Percentiles rank a stretch among this genome's conserved stretches.
Conservation (phyloP, 2,888 invertebrate species). For the Calephelis perditalis region DNA sequence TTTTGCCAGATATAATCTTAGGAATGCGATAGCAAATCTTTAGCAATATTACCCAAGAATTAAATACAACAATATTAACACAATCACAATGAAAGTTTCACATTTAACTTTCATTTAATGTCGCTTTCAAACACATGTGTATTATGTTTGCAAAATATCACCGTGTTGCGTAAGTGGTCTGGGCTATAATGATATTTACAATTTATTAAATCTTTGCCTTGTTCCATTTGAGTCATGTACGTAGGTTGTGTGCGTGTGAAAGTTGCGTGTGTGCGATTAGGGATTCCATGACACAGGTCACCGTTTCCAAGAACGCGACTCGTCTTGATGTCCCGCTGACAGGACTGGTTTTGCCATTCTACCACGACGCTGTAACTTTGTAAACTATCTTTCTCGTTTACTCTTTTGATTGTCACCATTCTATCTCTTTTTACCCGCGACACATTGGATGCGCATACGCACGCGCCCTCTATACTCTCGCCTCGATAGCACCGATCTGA, state of each 20-base stretch:
- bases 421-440: slow-evolving; percentile 41
- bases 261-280: slow-evolving; percentile 54
- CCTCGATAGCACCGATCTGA: slow-evolving; percentile 67
- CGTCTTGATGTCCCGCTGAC: slow-evolving; percentile 76
- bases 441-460: slow-evolving; percentile 71
- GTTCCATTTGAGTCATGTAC: slow-evolving; percentile 36
- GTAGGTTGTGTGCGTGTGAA: slow-evolving; percentile 31
- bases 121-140: slow-evolving; percentile 19
- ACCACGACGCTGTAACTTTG: slow-evolving; percentile 63
- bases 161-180: slow-evolving; percentile 22
- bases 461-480: slow-evolving; percentile 64
- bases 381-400: slow-evolving; percentile 49
- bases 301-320: slow-evolving; percentile 74
- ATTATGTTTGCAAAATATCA: slow-evolving; percentile 19
- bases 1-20: slow-evolving; percentile 5
- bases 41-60: not conserved
- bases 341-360: slow-evolving; percentile 74
- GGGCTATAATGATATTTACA: slow-evolving; percentile 40
- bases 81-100: slow-evolving; percentile 7
- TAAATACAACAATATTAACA: not conserved
- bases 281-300: slow-evolving; percentile 78
- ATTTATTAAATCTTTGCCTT: slow-evolving; percentile 38
- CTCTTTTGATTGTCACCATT: slow-evolving; percentile 33
- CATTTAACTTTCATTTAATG: slow-evolving; percentile 23
- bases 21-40: slow-evolving; percentile 5